Base-by-base conservation (phyloP, 2,888 invertebrate species). In the Vandiemenella viatica region DNA sequence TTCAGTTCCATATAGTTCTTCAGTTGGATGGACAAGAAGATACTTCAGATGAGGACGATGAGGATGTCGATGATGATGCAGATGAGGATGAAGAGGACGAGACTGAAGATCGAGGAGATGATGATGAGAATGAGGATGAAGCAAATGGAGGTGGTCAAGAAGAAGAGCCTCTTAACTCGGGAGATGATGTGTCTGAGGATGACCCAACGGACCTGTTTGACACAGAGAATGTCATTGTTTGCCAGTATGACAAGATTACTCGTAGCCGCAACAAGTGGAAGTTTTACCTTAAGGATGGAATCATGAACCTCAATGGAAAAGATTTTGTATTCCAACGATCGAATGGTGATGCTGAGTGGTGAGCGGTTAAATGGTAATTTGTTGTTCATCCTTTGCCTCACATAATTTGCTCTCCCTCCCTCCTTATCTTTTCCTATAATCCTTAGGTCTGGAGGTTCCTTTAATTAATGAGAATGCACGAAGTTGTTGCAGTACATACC, bases 241-340 rank as follows among this genome's bases (percentile, higher is more conserved):
- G 98, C 67, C 98, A 98, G 69, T 98, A 97, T 71, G 98, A 98
- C 71, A 98, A 98, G 88, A 95, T 98, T 53, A 95, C 95, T 55
- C 80, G 98, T 66, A 95, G 90, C 66, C 83, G 97, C 62, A 96
- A 95, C 69, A 93, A 93, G 69, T 98, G 98, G 98, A 98, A 97
- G 73, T 97, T 99, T 68, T 90, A 93, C 67, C 74, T 98, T 55
- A 99, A 99, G 72, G 98, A 98, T 71, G 98, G 98, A 51, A 96
- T 98, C 55, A 98, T 98, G 98, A 97, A 95, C 74, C 79, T 98
- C 63, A 84, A 84, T 57, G 96, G 97, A 42, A 91, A 90, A 69
- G 98, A 99, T 73, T 97, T 84, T 73, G 92, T 97, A 62, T 99
- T 98, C 73, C 96, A 96, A 71, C 95, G 92, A 73, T 95, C 96